Evolutionary conservation across 2,797 vertebrate species (phyloP), one percentile per base, ranked within the genome.

Genomic region (Chrysocyon brachyurus): DNA sequence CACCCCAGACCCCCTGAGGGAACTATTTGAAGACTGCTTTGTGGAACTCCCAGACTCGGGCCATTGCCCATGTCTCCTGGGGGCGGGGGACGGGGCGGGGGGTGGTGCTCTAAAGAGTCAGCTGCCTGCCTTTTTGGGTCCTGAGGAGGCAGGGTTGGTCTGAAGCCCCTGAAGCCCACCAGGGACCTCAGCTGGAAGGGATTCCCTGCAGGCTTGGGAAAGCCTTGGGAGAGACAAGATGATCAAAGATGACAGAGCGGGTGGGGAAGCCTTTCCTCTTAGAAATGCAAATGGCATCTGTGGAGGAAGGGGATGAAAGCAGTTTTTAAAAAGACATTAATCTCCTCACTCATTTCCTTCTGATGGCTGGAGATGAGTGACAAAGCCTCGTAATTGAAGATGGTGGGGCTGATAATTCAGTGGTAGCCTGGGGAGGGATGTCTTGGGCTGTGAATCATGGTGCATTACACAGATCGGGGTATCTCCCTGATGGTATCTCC

Each of bases 311-410:
- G 97, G 97, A 97, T 98, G 97, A 98, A 98, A 98, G 97, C 86
- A 82, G 96, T 96, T 97, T 98, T 98, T 85, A 97, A 98, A 98
- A 97, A 97, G 97, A 97, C 97, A 98, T 98, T 98, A 97, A 3
- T 92, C 98, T 97, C 97, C 90, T 94, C 92, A 87, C 96, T 95
- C 78, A 89, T 87, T 97, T 97, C 97, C 97, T 97, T 97, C 97
- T 98, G 98, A 98, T 98, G 97, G 98, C 93, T 92, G 82, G 96
- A 89, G 94, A 97, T 12, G 57, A 98, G 96, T 97, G 98, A 98
- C 98, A 98, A 98, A 98, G 96, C n/a, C 86, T 98, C 31, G 64
- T 98, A 98, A 98, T 98, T 97, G 98, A 96, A 98, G 98, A 98
- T 98, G 96, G 92, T 90, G 90, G 94, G 97, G 97, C 97, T 97